These are phyloP conservation scores for Ophion ventricosus DNA, from an alignment of 2,888 invertebrate species.

Conservation along the genomic window DNA sequence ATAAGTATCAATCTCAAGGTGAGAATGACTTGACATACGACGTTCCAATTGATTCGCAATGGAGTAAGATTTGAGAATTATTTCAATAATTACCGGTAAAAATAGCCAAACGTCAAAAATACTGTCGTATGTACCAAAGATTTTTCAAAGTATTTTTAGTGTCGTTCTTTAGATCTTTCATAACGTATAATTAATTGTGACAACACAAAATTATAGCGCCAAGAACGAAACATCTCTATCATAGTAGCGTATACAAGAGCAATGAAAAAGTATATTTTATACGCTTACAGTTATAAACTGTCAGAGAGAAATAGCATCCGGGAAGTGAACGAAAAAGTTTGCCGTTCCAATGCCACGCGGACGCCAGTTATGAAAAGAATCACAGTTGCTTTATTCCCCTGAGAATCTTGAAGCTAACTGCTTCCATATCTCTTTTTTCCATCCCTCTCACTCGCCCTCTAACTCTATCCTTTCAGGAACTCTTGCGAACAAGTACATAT, in stretches of 20 bases:
- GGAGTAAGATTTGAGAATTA: neutral
- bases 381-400: conserved; percentile 47
- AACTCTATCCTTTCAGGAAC: conserved; percentile 14
- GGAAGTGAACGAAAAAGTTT: conserved; percentile 50
- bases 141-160: neutral
- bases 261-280: conserved; percentile 30
- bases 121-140: neutral
- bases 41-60: neutral
- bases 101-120: neutral
- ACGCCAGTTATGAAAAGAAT: conserved; percentile 58
- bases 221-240: conserved; percentile 17
- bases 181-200: neutral
- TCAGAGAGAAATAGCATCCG: conserved; percentile 28
- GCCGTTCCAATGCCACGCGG: conserved; percentile 22
- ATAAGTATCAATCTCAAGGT: neutral
- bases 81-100: neutral
- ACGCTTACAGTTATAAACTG: conserved; percentile 20
- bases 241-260: neutral
- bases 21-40: neutral
- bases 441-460: neutral
- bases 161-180: neutral
- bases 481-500: conserved; percentile 39
- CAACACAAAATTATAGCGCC: neutral
- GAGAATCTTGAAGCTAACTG: conserved; percentile 45
- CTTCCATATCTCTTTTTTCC: conserved; percentile 35